Evolutionary conservation across 2,888 invertebrate genomes (phyloP).

Genomic region (Pachydiplax longipennis): DNA sequence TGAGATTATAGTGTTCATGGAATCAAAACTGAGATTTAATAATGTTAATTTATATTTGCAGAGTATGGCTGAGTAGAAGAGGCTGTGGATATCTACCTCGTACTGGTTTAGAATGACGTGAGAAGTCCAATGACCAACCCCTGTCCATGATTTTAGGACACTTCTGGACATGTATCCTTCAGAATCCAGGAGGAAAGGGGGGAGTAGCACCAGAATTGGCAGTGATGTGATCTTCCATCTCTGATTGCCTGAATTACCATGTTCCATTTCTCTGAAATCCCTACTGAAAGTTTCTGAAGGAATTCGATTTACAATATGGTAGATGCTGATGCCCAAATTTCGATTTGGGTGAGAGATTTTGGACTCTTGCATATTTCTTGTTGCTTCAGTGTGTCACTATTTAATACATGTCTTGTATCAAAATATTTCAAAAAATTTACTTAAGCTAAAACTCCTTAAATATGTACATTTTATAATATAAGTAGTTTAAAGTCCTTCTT

Average conservation of each 20-base stretch:
- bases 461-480: slow-evolving; percentile 33
- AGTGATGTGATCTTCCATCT: slow-evolving; percentile 33
- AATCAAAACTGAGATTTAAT: too few relatives aligned
- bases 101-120: slow-evolving; percentile 25
- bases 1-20: too few relatives aligned
- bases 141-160: not conserved
- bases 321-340: not conserved
- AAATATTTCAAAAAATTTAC: not conserved
- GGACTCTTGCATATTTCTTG: slow-evolving; percentile 9
- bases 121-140: not conserved
- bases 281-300: not conserved
- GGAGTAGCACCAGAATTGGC: not conserved
- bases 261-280: not conserved
- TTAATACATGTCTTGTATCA: slow-evolving; percentile 30
- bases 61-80: slow-evolving; percentile 29
- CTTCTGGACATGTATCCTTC: not conserved
- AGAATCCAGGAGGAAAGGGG: not conserved
- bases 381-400: slow-evolving; percentile 39
- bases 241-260: slow-evolving; percentile 3
- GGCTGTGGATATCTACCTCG: slow-evolving; percentile 38
- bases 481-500: slow-evolving; percentile 18
- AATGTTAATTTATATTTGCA: not conserved
- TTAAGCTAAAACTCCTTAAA: slow-evolving; percentile 7
- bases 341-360: slow-evolving; percentile 10
- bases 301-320: not conserved